Percentiles rank a stretch among this genome's conserved stretches.
These are phyloP conservation scores for Cristatella mucedo DNA, from an alignment of 2,888 invertebrate genomes.

Conservation along the genomic window DNA sequence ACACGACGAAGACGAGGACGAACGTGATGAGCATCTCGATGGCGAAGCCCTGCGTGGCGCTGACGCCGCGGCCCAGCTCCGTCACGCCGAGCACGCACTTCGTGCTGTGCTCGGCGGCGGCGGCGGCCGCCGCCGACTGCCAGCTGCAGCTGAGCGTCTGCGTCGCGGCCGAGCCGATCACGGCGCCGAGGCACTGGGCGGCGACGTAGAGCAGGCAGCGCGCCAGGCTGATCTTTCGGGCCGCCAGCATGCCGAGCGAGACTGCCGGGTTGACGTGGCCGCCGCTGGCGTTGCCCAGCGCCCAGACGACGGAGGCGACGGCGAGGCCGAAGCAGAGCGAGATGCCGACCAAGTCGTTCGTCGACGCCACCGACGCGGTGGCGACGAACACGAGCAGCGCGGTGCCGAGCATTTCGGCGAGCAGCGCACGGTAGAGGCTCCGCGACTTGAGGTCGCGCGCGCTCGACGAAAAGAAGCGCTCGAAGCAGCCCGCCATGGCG, in stretches of 20 bases:
- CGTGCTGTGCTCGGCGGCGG: too few relatives aligned
- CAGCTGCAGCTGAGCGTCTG: slow-evolving; percentile 7
- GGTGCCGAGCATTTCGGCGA: slow-evolving; percentile 6
- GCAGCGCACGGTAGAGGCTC: slow-evolving; percentile 1
- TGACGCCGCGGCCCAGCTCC: slow-evolving; percentile 15
- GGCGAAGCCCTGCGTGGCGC: slow-evolving; percentile 14
- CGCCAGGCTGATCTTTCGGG: slow-evolving; percentile 11
- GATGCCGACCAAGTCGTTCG: background rate
- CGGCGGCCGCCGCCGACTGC: too few relatives aligned
- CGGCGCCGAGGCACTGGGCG: slow-evolving; percentile 11
- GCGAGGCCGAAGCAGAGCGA: slow-evolving; percentile 10
- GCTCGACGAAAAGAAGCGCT: background rate
- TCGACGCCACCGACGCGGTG: background rate
- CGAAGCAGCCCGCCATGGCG: background rate
- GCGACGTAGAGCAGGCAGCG: slow-evolving; percentile 10
- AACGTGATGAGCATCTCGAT: slow-evolving; percentile 19
- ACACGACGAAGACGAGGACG: slow-evolving; percentile 19
- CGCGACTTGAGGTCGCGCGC: slow-evolving; percentile 1
- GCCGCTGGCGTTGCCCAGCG: slow-evolving; percentile 10
- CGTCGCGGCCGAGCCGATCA: slow-evolving; percentile 10
- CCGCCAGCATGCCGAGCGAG: slow-evolving; percentile 10
- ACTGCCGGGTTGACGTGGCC: slow-evolving; percentile 13
- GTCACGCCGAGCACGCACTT: background rate
- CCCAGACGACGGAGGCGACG: slow-evolving; percentile 12
- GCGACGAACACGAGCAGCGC: slow-evolving; percentile 6